Conservation (phyloP, 1,140 invertebrate species). For the Pseudomyrmex concolor region DNA sequence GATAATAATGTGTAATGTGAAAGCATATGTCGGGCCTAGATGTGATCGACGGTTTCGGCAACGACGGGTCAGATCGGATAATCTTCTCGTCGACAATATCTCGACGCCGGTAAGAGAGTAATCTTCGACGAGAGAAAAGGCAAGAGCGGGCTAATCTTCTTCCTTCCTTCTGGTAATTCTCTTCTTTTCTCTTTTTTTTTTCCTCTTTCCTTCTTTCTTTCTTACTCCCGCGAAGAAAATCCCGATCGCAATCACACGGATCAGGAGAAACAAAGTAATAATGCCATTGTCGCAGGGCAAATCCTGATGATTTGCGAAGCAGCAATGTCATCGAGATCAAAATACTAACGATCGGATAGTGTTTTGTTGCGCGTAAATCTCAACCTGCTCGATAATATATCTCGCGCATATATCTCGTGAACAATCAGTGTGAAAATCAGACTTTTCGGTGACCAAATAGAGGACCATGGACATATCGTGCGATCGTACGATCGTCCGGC, state of each 20-base stretch:
- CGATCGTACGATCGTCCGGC: constrained; percentile 17
- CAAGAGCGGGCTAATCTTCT: too few species aligned
- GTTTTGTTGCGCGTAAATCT: not conserved
- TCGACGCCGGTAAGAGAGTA: not conserved
- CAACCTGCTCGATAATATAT: not conserved
- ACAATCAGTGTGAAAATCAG: not conserved
- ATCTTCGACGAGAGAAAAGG: not conserved
- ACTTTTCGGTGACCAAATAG: constrained; percentile 14
- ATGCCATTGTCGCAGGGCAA: not conserved
- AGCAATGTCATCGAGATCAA: not conserved
- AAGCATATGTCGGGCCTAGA: not conserved
- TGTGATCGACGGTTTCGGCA: not conserved
- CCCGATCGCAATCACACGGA: not conserved
- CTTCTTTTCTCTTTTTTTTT: too few species aligned
- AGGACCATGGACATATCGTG: constrained; percentile 63
- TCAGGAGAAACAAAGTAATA: not conserved
- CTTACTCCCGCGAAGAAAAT: not conserved
- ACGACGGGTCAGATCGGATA: constrained; percentile 33
- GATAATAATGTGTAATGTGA: not conserved
- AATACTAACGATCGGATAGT: not conserved
- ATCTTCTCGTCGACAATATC: not conserved
- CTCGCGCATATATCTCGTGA: not conserved
- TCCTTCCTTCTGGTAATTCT: too few species aligned
- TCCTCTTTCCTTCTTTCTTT: not conserved
- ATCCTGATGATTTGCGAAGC: not conserved